A percentile compares a stretch with the other conserved stretches of the same genome.
Evolutionary conservation across 2,113 vertebrate genomes (phyloP).

Genomic region (Podilymbus podiceps): DNA sequence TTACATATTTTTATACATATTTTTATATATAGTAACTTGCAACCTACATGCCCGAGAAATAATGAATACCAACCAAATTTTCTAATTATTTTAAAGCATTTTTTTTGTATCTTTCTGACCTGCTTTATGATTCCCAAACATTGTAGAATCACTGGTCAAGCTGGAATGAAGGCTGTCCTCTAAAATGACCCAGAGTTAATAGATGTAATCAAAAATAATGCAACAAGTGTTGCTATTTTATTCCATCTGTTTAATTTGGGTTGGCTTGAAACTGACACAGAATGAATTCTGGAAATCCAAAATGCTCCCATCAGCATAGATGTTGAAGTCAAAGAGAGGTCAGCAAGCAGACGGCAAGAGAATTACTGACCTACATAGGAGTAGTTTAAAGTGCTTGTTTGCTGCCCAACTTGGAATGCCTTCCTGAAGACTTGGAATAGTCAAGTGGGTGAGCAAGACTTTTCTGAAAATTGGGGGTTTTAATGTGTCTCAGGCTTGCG

Average conservation of each 20-base stretch:
- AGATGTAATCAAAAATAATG: not conserved
- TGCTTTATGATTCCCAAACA: not conserved
- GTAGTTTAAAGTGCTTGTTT: not conserved
- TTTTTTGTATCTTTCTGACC: not conserved
- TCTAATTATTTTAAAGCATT: not conserved
- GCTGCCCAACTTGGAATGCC: not conserved
- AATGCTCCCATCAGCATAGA: not conserved
- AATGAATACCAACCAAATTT: not conserved
- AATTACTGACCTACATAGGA: not conserved
- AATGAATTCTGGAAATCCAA: conserved; percentile 22
- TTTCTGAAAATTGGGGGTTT: not conserved
- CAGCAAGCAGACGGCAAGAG: not conserved
- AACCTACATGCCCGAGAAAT: not conserved
- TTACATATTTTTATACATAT: not conserved
- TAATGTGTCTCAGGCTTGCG: not conserved
- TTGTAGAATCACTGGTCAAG: not conserved
- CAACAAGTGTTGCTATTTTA: not conserved
- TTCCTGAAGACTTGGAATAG: not conserved
- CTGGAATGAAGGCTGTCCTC: not conserved
- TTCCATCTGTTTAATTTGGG: not conserved
- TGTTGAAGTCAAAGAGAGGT: not conserved
- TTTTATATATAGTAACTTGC: not conserved
- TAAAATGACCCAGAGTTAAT: not conserved
- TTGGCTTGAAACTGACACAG: not conserved
- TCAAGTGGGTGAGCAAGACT: not conserved